Conservation (phyloP, 2,888 invertebrate genomes). For the Calameuta filiformis region DNA sequence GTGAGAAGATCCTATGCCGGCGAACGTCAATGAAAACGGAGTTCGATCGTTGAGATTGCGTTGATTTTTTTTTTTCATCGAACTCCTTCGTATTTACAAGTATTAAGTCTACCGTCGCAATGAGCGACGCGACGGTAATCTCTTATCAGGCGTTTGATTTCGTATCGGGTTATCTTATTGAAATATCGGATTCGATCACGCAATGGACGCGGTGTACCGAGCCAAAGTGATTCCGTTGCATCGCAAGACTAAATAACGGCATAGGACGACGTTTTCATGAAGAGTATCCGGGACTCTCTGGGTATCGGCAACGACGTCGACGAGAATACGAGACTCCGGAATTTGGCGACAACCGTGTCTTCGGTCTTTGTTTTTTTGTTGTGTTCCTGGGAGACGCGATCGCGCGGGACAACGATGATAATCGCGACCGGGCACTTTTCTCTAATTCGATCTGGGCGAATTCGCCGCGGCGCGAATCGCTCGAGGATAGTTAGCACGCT, state of each 20-base stretch:
- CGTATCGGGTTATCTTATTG: not conserved
- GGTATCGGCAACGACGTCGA: not conserved
- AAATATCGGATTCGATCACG: not conserved
- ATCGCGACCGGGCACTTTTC: not conserved
- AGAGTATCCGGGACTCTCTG: not conserved
- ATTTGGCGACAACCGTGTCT: not conserved
- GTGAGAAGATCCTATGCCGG: not conserved
- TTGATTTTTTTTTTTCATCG: not conserved
- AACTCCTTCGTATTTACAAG: not conserved
- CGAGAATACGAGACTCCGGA: not conserved
- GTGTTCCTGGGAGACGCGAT: not conserved
- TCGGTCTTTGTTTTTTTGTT: not conserved
- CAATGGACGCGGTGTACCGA: not conserved
- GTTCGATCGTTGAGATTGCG: not conserved
- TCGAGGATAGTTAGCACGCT: conserved; percentile 51
- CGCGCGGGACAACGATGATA: not conserved
- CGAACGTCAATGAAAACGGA: not conserved
- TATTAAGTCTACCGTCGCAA: not conserved
- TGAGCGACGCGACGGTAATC: not conserved
- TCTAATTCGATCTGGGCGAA: conserved; percentile 2
- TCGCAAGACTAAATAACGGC: not conserved
- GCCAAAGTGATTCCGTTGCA: not conserved
- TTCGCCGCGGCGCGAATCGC: conserved; percentile 28
- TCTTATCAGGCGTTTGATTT: not conserved
- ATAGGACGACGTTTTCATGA: not conserved